These are phyloP conservation scores for Cyprinodon diabolis DNA, from an alignment of 2,797 vertebrate genomes.

Conservation along the genomic window DNA sequence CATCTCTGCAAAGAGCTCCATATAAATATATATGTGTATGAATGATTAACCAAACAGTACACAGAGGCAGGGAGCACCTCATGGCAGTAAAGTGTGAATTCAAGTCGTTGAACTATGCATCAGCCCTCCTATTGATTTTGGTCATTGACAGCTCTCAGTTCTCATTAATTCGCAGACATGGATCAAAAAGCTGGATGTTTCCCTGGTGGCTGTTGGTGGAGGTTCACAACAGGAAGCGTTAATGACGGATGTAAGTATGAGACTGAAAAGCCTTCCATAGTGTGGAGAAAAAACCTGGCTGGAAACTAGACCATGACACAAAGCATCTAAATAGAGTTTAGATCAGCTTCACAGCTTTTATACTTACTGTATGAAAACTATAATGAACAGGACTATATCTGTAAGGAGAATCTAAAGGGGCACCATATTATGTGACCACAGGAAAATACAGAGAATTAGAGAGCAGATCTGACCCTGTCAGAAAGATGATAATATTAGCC, in stretches of 20 bases:
- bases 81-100: slow-evolving; percentile 7
- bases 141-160: slow-evolving; percentile 57
- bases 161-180: slow-evolving; percentile 57
- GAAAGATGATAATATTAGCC: slow-evolving; percentile 19
- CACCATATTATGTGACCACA: slow-evolving; percentile 11
- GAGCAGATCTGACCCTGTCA: slow-evolving; percentile 10
- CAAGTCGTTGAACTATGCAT: slow-evolving; percentile 36
- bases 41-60: background rate
- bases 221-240: slow-evolving; percentile 15
- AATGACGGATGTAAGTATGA: background rate
- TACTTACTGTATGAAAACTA: slow-evolving; percentile 6
- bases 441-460: slow-evolving; percentile 1
- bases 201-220: slow-evolving; percentile 19
- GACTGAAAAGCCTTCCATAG: background rate
- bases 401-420: slow-evolving; percentile 9
- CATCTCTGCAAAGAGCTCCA: background rate
- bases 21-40: background rate
- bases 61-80: background rate
- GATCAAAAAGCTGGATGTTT: slow-evolving; percentile 32
- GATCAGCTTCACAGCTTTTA: background rate
- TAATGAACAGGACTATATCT: slow-evolving; percentile 9
- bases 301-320: slow-evolving; percentile 12
- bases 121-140: slow-evolving; percentile 38
- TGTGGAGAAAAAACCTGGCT: background rate
- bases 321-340: slow-evolving; percentile 6